Evolutionary conservation across 1,140 invertebrate species (phyloP).

Genomic region (Ceratina calcarata): DNA sequence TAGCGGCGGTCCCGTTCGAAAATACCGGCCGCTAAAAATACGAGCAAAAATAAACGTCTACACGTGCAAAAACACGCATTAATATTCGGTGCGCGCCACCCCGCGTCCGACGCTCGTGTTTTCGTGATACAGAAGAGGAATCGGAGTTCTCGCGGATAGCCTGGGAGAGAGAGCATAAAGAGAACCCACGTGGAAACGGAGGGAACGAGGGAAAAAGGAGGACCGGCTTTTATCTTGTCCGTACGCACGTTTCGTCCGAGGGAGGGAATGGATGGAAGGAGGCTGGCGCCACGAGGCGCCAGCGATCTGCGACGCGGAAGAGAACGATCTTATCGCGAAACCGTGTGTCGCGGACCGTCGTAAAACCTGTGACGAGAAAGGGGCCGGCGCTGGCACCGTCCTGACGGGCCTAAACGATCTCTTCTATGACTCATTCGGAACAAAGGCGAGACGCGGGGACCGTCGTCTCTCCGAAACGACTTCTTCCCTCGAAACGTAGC

Average conservation of each 20-base stretch:
- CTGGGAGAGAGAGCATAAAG: background rate
- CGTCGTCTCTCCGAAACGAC: too few species aligned
- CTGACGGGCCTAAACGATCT: constrained; percentile 17
- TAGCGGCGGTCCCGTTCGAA: constrained; percentile 68
- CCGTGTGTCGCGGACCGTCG: background rate
- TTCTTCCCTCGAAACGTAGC: too few species aligned
- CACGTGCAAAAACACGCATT: constrained; percentile 69
- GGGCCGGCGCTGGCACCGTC: constrained; percentile 31
- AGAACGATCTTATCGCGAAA: background rate
- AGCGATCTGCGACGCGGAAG: background rate
- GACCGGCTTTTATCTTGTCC: too few species aligned
- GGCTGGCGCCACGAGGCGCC: background rate
- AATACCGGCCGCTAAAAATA: constrained; percentile 72
- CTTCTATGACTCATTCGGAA: constrained; percentile 39
- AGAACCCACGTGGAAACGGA: background rate
- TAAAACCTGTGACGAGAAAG: background rate
- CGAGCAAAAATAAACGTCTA: constrained; percentile 67
- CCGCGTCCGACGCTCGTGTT: constrained; percentile 43
- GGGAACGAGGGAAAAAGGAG: background rate
- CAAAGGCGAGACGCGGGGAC: background rate
- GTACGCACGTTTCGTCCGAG: too few species aligned
- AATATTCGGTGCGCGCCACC: constrained; percentile 61
- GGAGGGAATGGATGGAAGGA: background rate
- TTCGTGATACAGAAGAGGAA: constrained; percentile 14
- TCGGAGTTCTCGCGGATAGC: background rate